A percentile compares a stretch with the other conserved stretches of the same genome.
Evolutionary conservation across 2,797 vertebrate genomes (phyloP).

Genomic region (Acanthurus tractus): DNA sequence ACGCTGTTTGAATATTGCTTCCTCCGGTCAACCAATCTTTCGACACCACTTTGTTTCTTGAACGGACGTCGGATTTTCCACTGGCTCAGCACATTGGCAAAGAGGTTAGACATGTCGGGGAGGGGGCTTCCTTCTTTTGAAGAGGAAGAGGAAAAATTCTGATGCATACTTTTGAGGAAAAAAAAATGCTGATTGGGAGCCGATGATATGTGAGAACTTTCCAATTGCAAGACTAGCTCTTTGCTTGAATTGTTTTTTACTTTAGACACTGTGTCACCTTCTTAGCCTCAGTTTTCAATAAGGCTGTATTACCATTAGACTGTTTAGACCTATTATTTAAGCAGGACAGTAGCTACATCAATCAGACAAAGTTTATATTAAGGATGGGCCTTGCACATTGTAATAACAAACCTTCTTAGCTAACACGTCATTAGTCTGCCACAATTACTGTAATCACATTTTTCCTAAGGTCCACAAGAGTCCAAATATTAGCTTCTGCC

Average conservation of each 20-base stretch:
- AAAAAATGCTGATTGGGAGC: conserved; percentile 47
- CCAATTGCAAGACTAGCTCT: conserved; percentile 35
- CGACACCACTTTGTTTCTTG: conserved; percentile 74
- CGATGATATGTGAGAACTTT: conserved; percentile 59
- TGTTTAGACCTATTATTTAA: conserved; percentile 39
- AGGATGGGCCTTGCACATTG: conserved; percentile 62
- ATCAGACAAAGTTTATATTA: conserved; percentile 73
- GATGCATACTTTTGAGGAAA: conserved; percentile 51
- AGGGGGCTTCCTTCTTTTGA: conserved; percentile 75
- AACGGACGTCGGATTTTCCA: conserved; percentile 82
- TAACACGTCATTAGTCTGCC: conserved; percentile 80
- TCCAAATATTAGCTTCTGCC: conserved; percentile 79
- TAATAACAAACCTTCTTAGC: conserved; percentile 80
- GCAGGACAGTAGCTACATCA: conserved; percentile 45
- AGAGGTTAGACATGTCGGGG: conserved; percentile 56
- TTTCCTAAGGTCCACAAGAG: conserved; percentile 74
- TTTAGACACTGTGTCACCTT: conserved; percentile 14
- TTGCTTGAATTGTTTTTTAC: conserved; percentile 17
- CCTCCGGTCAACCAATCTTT: conserved; percentile 80
- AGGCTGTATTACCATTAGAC: conserved; percentile 14
- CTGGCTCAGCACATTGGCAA: conserved; percentile 84
- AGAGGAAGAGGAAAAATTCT: conserved; percentile 71
- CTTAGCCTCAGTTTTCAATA: conserved; percentile 6
- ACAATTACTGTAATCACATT: conserved; percentile 85
- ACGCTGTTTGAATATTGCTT: conserved; percentile 80